Conservation (phyloP, 2,888 invertebrate genomes). For the Trachelus tabidus region DNA sequence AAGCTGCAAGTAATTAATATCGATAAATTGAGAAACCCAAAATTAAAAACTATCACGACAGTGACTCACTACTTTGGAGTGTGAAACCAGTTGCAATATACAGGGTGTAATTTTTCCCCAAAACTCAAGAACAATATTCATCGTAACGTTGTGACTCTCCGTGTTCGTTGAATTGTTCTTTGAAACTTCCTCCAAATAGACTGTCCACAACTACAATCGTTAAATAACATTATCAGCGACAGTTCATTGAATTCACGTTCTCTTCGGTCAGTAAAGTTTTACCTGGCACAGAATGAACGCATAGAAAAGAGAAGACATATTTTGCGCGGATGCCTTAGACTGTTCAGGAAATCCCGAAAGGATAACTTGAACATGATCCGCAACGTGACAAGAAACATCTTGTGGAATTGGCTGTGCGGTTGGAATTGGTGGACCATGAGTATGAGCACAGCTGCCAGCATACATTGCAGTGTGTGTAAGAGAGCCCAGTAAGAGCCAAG, state of each 20-base stretch:
- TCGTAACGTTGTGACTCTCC: constrained; percentile 79
- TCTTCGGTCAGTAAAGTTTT: constrained; percentile 34
- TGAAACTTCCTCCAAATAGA: constrained; percentile 93
- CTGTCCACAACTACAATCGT: constrained; percentile 85
- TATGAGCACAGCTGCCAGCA: constrained; percentile 61
- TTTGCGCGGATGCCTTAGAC: constrained; percentile 88
- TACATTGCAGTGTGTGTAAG: constrained; percentile 86
- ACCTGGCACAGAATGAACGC: constrained; percentile 97
- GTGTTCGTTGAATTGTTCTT: constrained; percentile 74
- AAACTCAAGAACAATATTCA: constrained; percentile 93
- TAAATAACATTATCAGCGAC: not conserved
- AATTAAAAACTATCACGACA: not conserved
- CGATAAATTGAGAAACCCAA: not conserved
- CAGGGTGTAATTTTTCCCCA: constrained; percentile 99
- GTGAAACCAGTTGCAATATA: constrained; percentile 90
- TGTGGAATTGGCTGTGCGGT: constrained; percentile 89
- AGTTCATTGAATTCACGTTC: not conserved
- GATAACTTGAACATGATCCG: constrained; percentile 97
- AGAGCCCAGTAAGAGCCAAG: constrained; percentile 97
- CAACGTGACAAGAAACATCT: constrained; percentile 95
- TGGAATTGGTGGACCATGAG: constrained; percentile 61
- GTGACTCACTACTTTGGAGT: constrained; percentile 86
- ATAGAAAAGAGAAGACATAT: constrained; percentile 97
- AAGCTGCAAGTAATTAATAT: constrained; percentile 71
- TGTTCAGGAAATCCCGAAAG: constrained; percentile 97